Percentiles rank a stretch among this genome's conserved stretches.
These are phyloP conservation scores for Myotis myotis DNA, from an alignment of 2,797 vertebrate genomes.

Conservation along the genomic window DNA sequence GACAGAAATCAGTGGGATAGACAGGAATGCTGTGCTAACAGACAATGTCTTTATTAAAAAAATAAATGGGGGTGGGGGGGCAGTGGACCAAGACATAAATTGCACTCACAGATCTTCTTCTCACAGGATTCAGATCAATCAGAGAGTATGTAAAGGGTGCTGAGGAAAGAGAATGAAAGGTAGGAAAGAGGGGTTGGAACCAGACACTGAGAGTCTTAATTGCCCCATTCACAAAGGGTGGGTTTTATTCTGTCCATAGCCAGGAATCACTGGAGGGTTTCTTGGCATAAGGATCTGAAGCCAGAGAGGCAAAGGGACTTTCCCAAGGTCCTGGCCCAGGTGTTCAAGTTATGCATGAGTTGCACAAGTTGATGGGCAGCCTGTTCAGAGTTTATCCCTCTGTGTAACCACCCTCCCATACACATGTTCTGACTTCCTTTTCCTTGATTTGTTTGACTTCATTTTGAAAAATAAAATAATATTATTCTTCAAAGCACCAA, in stretches of 20 bases:
- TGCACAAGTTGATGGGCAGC: fast-evolving
- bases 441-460: not conserved
- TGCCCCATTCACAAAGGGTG: not conserved
- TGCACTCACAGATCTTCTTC: not conserved
- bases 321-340: not conserved
- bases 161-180: not conserved
- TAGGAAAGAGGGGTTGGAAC: not conserved
- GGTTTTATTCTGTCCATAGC: not conserved
- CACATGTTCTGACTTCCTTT: not conserved
- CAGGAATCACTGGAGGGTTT: not conserved
- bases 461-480: constrained; percentile 27
- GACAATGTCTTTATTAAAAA: not conserved
- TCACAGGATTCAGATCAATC: not conserved
- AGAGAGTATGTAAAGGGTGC: not conserved
- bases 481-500: not conserved
- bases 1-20: not conserved
- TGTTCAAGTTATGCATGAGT: not conserved
- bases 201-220: not conserved
- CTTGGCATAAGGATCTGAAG: not conserved
- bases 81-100: not conserved
- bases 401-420: not conserved
- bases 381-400: not conserved
- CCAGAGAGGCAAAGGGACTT: not conserved
- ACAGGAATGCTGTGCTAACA: not conserved
- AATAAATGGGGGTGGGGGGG: fast-evolving